These are phyloP conservation scores for Lepidothrix coronata DNA, from an alignment of 2,113 vertebrate species.

Conservation along the genomic window DNA sequence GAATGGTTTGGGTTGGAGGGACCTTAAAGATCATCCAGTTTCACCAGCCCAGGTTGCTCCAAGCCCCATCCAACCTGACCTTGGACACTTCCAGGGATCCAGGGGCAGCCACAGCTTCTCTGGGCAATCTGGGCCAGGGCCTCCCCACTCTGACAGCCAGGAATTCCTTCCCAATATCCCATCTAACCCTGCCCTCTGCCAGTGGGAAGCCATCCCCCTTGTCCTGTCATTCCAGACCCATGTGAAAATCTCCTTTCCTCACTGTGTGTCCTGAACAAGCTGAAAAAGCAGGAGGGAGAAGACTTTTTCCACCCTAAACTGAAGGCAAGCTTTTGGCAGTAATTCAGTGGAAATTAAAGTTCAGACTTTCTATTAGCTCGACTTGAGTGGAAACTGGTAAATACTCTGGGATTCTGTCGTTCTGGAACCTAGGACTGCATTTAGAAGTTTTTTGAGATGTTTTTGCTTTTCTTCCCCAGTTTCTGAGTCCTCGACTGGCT, in stretches of 20 bases:
- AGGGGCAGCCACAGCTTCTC: not conserved
- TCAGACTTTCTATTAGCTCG: not conserved
- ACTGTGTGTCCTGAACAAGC: not conserved
- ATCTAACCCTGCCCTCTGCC: not conserved
- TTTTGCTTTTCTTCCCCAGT: not conserved
- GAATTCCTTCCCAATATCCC: not conserved
- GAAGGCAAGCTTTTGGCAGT: not conserved
- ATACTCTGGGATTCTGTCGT: not conserved
- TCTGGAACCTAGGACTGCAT: not conserved
- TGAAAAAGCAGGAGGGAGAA: not conserved
- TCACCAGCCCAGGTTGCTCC: not conserved
- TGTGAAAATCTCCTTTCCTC: not conserved
- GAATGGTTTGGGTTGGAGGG: not conserved
- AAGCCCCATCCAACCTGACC: not conserved
- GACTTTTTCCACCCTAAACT: not conserved
- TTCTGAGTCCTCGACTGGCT: not conserved
- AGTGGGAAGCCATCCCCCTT: not conserved
- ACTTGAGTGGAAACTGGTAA: conserved; percentile 23
- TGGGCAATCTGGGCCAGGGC: not conserved
- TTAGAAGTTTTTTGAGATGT: not conserved
- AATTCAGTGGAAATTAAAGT: conserved; percentile 15
- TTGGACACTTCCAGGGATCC: not conserved
- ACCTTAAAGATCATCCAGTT: not conserved
- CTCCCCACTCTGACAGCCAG: rapidly evolving
- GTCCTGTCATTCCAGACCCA: not conserved